phyloP scores from a whole-genome alignment of 2,113 vertebrate genomes.

The Trogon melanurus region DNA sequence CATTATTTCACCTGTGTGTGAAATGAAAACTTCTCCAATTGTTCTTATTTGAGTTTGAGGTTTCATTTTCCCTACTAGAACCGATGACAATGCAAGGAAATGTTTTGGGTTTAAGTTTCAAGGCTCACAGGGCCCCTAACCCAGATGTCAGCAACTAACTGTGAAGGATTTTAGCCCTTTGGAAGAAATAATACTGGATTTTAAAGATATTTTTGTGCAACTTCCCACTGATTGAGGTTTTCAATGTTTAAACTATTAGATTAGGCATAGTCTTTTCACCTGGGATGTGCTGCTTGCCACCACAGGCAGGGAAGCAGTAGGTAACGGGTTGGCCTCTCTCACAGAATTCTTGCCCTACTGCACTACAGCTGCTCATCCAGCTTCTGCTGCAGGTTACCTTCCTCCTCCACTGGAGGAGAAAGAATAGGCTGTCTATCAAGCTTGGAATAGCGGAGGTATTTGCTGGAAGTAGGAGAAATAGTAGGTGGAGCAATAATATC shows the following conservation, averaged over 20 bases:
- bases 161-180: background rate
- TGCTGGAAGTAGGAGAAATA: background rate
- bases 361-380: background rate
- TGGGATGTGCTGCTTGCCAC: background rate
- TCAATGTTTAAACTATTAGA: background rate
- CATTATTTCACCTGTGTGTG: background rate
- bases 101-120: background rate
- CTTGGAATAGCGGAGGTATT: background rate
- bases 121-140: background rate
- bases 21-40: background rate
- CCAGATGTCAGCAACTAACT: background rate
- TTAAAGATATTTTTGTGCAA: background rate
- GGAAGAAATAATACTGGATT: background rate
- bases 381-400: background rate
- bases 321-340: background rate
- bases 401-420: background rate
- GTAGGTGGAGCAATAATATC: background rate
- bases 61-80: background rate
- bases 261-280: background rate
- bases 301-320: background rate
- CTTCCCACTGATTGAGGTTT: background rate
- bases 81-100: background rate
- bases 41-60: background rate
- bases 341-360: background rate
- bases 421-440: background rate